These are phyloP conservation scores for Scarus forsteni DNA, from an alignment of 2,797 vertebrate species.

Conservation along the genomic window DNA sequence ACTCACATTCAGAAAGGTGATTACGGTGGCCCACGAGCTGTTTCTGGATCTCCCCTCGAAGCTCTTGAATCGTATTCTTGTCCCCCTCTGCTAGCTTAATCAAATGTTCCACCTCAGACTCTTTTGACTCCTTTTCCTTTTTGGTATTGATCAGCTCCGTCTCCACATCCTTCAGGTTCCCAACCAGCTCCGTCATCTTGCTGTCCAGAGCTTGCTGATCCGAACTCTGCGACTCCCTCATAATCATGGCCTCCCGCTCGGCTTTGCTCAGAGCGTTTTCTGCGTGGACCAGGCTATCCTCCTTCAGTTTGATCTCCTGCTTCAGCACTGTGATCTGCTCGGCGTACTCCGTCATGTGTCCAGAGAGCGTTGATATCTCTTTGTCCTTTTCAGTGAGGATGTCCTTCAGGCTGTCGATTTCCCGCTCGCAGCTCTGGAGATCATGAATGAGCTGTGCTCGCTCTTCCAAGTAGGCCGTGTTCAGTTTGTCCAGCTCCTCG, in stretches of 20 bases:
- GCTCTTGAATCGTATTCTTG: constrained; percentile 81
- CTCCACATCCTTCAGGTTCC: constrained; percentile 78
- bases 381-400: constrained; percentile 87
- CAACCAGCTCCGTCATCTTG: constrained; percentile 83
- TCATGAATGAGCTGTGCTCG: constrained; percentile 92
- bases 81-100: constrained; percentile 81
- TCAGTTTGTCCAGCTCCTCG: constrained; percentile 92
- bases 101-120: constrained; percentile 82
- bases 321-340: constrained; percentile 88
- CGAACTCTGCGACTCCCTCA: constrained; percentile 86
- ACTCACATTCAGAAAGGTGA: constrained; percentile 84
- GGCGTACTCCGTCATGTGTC: constrained; percentile 84
- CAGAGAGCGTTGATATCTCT: constrained; percentile 83
- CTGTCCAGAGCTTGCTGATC: constrained; percentile 83
- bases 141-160: constrained; percentile 74
- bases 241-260: constrained; percentile 80
- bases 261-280: constrained; percentile 84
- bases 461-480: constrained; percentile 89
- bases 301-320: constrained; percentile 85
- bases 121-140: constrained; percentile 79
- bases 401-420: constrained; percentile 90
- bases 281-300: constrained; percentile 83
- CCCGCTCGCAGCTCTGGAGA: constrained; percentile 91
- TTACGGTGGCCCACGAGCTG: constrained; percentile 70
- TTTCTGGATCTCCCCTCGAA: constrained; percentile 84